These are phyloP conservation scores for Pharmacophagus antenor DNA, from an alignment of 2,888 invertebrate species.

Conservation along the genomic window DNA sequence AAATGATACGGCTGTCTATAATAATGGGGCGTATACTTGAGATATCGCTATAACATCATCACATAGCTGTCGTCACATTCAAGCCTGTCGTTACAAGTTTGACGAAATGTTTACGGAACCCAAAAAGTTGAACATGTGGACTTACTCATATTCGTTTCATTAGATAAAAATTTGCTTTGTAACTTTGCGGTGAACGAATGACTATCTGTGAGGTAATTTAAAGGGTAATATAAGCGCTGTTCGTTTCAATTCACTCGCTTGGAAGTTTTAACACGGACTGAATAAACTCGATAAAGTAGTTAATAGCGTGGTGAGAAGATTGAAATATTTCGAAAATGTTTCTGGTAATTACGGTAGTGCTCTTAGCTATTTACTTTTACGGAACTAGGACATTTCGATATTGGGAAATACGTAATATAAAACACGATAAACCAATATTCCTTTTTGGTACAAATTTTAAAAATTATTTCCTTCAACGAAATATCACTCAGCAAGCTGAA, in stretches of 20 bases:
- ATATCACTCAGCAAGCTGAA: conserved; percentile 25
- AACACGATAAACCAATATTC: conserved; percentile 29
- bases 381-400: conserved; percentile 21
- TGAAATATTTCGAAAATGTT: background rate
- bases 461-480: conserved; percentile 22
- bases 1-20: no score
- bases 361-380: conserved; percentile 16
- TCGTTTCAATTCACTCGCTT: background rate
- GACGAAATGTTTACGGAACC: background rate
- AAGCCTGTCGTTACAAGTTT: background rate
- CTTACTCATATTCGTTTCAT: no score
- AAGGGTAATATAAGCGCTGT: background rate
- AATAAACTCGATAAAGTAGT: no score
- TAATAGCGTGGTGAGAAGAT: no score
- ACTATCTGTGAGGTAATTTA: no score
- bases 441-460: conserved; percentile 29
- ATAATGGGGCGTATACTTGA: background rate
- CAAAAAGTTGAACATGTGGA: background rate
- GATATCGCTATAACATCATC: background rate
- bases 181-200: background rate
- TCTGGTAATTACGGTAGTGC: background rate
- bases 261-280: background rate
- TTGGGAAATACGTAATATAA: conserved; percentile 27
- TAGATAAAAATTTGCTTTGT: conserved; percentile 1
- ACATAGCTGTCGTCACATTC: background rate